A percentile compares a stretch with the other conserved stretches of the same genome.
Evolutionary conservation across 2,797 vertebrate species (phyloP).

Genomic region (Alcedo atthis): DNA sequence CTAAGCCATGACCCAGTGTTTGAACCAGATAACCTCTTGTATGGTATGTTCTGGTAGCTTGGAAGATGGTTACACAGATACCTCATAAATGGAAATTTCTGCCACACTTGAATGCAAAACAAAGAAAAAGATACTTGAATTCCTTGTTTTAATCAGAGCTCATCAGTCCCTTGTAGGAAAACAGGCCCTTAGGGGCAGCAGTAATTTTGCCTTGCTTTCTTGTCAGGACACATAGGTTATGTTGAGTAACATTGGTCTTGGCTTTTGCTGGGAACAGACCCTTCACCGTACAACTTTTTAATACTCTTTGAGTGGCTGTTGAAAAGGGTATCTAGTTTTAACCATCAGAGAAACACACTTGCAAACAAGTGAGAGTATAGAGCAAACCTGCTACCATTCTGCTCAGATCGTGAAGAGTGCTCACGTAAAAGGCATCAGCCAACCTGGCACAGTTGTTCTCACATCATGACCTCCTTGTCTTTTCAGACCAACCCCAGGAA

Average conservation of each 20-base stretch:
- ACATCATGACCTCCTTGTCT: not conserved
- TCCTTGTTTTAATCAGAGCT: not conserved
- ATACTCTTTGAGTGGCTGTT: not conserved
- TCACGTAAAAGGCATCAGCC: not conserved
- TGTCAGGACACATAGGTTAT: not conserved
- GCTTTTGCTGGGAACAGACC: not conserved
- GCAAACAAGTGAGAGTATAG: not conserved
- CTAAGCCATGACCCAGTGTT: not conserved
- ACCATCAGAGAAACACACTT: not conserved
- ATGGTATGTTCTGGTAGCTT: not conserved
- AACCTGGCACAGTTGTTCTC: not conserved
- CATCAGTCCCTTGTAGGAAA: not conserved
- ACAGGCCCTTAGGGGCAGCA: not conserved
- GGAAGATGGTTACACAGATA: not conserved
- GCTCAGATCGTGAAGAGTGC: not conserved
- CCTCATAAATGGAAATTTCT: not conserved
- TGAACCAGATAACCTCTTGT: not conserved
- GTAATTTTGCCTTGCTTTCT: not conserved
- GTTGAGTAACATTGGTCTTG: not conserved
- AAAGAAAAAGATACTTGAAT: not conserved
- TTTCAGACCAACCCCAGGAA: conserved; percentile 85
- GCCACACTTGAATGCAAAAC: not conserved
- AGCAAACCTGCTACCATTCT: not conserved
- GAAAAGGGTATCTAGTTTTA: not conserved
- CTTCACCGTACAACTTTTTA: not conserved